phyloP scores from a whole-genome alignment of 2,113 vertebrate genomes.

The Petroica traversi region DNA sequence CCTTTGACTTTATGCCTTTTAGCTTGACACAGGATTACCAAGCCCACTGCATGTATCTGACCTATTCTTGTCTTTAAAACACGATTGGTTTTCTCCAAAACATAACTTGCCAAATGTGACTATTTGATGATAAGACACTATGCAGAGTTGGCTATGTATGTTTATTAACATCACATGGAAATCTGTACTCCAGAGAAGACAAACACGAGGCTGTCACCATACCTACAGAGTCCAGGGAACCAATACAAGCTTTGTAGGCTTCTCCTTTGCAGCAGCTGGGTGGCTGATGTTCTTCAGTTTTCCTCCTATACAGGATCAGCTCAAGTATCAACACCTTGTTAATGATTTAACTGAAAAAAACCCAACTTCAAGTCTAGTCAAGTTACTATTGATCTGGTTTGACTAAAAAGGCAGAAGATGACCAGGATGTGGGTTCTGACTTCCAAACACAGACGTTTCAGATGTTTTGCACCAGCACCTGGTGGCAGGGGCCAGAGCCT shows the following conservation, averaged over 20 bases:
- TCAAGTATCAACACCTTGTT: background rate
- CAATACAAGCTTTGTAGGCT: background rate
- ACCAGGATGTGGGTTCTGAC: background rate
- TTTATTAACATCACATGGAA: constrained; percentile 27
- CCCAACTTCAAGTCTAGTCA: background rate
- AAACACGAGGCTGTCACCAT: background rate
- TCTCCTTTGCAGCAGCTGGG: background rate
- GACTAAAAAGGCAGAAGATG: background rate
- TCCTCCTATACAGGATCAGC: background rate
- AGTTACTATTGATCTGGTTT: background rate
- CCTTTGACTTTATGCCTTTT: background rate
- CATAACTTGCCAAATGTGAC: background rate
- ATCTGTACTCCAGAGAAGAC: background rate
- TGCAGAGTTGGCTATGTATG: background rate
- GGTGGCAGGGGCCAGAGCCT: background rate
- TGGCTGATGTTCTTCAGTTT: background rate
- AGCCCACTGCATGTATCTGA: background rate
- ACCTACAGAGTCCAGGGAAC: background rate
- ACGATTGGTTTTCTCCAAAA: background rate
- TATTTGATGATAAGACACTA: background rate
- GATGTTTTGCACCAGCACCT: fast-evolving
- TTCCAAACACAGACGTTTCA: background rate
- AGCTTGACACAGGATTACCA: background rate
- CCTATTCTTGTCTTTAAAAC: background rate
- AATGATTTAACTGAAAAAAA: background rate